Evolutionary conservation across 1,140 invertebrate genomes (phyloP).

Genomic region (Lucilia cuprina): DNA sequence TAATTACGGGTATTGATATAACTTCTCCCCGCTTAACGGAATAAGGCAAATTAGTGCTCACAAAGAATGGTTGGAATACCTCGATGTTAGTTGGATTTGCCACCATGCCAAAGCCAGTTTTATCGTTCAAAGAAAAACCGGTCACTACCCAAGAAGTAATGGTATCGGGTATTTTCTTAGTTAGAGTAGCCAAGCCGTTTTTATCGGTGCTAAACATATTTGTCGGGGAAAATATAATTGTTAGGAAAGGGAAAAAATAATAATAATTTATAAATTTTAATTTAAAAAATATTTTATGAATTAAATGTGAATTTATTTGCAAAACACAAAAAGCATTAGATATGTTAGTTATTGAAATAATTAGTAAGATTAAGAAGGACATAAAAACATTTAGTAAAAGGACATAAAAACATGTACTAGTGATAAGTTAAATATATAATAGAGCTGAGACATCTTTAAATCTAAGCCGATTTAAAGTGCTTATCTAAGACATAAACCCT

Average conservation of each 20-base stretch:
- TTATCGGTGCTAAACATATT: constrained; percentile 21
- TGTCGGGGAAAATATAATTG: background rate
- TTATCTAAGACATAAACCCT: no score
- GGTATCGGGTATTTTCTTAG: constrained; percentile 77
- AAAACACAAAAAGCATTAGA: background rate
- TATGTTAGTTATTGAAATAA: background rate
- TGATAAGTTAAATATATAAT: no score
- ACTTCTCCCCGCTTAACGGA: constrained; percentile 79
- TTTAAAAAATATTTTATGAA: background rate
- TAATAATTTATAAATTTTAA: background rate
- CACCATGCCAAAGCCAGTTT: constrained; percentile 84
- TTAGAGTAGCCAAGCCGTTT: constrained; percentile 42
- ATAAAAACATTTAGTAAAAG: background rate
- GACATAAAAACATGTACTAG: background rate
- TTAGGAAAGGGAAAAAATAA: background rate
- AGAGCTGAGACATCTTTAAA: background rate
- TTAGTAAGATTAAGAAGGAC: background rate
- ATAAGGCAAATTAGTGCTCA: constrained; percentile 81
- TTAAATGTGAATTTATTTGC: background rate
- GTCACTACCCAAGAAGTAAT: constrained; percentile 93
- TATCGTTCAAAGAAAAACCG: constrained; percentile 88
- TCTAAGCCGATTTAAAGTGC: background rate
- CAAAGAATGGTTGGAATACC: constrained; percentile 89
- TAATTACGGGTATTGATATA: constrained; percentile 55
- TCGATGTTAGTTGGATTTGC: constrained; percentile 75